phyloP scores from a whole-genome alignment of 2,888 invertebrate genomes.

The Entomobrya proxima region DNA sequence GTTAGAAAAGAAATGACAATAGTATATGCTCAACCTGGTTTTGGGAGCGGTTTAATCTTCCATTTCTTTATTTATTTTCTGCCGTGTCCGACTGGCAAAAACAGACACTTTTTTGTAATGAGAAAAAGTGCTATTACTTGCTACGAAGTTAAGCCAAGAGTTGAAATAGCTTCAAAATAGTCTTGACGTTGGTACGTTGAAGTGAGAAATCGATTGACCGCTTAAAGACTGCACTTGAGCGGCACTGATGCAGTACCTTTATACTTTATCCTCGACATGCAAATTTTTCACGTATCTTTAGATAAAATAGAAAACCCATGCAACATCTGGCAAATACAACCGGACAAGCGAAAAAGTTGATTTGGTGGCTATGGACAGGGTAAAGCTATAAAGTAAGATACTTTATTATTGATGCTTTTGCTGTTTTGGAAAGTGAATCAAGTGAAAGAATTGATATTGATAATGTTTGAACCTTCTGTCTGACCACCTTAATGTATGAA shows the following conservation, averaged over 20 bases:
- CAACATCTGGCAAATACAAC: conserved; percentile 64
- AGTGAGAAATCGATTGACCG: neutral
- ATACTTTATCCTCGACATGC: conserved; percentile 21
- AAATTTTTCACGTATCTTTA: conserved; percentile 66
- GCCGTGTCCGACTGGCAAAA: conserved; percentile 23
- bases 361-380: conserved; percentile 25
- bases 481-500: neutral
- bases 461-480: too few species aligned
- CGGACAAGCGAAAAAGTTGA: conserved; percentile 30
- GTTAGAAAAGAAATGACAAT: conserved; percentile 42
- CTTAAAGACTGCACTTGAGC: neutral
- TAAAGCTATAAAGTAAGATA: conserved; percentile 53
- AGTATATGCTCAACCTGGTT: conserved; percentile 9
- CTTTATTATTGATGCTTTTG: conserved; percentile 33
- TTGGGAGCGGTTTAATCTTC: conserved; percentile 49
- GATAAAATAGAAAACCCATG: conserved; percentile 24
- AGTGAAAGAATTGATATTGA: neutral
- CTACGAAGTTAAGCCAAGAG: neutral
- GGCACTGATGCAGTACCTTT: conserved; percentile 46
- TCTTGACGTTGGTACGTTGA: neutral
- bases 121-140: neutral
- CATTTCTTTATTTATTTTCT: conserved; percentile 35
- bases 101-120: conserved; percentile 11
- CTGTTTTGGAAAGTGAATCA: neutral
- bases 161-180: neutral